Percentiles rank a stretch among this genome's conserved stretches.
phyloP scores from a whole-genome alignment of 1,140 invertebrate species.

The Medauroidea extradentata region DNA sequence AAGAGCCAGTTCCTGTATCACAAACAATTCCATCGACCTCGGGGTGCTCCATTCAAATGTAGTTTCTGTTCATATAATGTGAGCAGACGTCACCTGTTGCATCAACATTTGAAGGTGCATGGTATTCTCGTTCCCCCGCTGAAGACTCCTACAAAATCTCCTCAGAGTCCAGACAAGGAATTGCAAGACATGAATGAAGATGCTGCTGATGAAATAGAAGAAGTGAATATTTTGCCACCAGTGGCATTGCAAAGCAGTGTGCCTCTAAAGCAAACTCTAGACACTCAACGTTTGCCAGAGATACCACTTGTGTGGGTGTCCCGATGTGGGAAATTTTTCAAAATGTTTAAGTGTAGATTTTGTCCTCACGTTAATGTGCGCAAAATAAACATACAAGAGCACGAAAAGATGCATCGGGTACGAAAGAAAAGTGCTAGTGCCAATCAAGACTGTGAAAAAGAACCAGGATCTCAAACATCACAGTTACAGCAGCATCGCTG shows the following conservation, averaged over 20 bases:
- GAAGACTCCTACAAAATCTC: slow-evolving; percentile 5
- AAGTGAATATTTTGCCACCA: slow-evolving; percentile 16
- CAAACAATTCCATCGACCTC: slow-evolving; percentile 75
- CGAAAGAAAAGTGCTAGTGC: slow-evolving; percentile 25
- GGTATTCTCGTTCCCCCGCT: slow-evolving; percentile 46
- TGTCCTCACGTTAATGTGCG: slow-evolving; percentile 78
- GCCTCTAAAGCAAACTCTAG: slow-evolving; percentile 29
- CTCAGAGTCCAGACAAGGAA: slow-evolving; percentile 20
- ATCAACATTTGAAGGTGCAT: slow-evolving; percentile 74
- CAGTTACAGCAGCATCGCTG: slow-evolving; percentile 48
- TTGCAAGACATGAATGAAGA: slow-evolving; percentile 34
- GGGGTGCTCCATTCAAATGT: slow-evolving; percentile 71
- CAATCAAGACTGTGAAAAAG: not conserved
- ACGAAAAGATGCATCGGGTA: slow-evolving; percentile 77
- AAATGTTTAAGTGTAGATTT: slow-evolving; percentile 80
- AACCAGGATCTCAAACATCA: not conserved
- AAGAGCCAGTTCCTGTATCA: slow-evolving; percentile 82
- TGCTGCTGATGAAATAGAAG: slow-evolving; percentile 33
- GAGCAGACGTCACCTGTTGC: slow-evolving; percentile 68
- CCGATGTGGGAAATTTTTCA: slow-evolving; percentile 62
- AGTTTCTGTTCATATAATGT: slow-evolving; percentile 77
- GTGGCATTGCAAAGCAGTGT: not conserved
- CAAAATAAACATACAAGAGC: slow-evolving; percentile 76
- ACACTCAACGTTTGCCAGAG: slow-evolving; percentile 44
- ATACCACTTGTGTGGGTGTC: slow-evolving; percentile 70